phyloP scores from a whole-genome alignment of 2,113 vertebrate genomes.

The Spheniscus mendiculus region DNA sequence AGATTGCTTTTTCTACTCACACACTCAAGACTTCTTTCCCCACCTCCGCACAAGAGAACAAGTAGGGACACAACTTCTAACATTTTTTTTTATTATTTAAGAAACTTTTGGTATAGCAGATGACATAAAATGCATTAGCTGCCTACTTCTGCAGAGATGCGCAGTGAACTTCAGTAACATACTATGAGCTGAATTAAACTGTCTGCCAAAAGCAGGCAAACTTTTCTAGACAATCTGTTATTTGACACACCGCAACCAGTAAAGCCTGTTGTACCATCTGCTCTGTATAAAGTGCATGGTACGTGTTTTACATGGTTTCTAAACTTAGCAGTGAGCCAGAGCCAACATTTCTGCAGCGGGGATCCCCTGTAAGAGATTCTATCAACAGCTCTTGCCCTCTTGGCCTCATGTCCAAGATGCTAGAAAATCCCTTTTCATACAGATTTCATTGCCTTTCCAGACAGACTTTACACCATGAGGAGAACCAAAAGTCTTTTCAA shows the following conservation, averaged over 20 bases:
- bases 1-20: not conserved
- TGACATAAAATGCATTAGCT: slow-evolving; percentile 42
- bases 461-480: not conserved
- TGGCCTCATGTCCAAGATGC: not conserved
- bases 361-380: not conserved
- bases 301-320: not conserved
- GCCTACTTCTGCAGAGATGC: not conserved
- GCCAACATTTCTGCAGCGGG: slow-evolving; percentile 15
- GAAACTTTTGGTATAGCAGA: slow-evolving; percentile 22
- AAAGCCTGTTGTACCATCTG: slow-evolving; percentile 64
- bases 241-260: slow-evolving; percentile 61
- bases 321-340: slow-evolving; percentile 15
- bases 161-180: not conserved
- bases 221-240: slow-evolving; percentile 71
- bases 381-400: not conserved
- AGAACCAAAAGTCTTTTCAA: not conserved
- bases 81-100: slow-evolving; percentile 8
- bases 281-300: slow-evolving; percentile 27
- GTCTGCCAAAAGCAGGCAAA: slow-evolving; percentile 35
- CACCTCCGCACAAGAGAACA: not conserved
- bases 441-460: not conserved
- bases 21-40: not conserved
- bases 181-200: not conserved
- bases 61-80: slow-evolving; percentile 17
- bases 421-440: not conserved